phyloP scores from a whole-genome alignment of 2,888 invertebrate species.

The Zhuqinia jingwanae region DNA sequence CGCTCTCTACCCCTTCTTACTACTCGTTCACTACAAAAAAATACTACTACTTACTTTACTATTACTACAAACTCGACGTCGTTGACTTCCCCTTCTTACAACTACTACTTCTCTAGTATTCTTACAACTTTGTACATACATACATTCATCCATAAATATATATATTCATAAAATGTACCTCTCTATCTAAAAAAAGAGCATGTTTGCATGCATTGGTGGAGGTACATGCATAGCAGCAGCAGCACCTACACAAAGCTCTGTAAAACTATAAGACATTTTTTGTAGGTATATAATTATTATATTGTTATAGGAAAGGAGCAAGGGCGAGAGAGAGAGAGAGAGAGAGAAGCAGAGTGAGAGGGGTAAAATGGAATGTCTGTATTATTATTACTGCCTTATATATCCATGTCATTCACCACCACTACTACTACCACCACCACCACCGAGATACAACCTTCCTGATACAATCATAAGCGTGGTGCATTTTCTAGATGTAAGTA shows the following conservation, averaged over 20 bases:
- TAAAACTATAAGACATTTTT: neutral
- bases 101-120: conserved; percentile 41
- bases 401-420: conserved; percentile 43
- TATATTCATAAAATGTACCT: conserved; percentile 3
- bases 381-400: conserved; percentile 20
- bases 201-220: conserved; percentile 25
- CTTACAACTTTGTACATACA: conserved; percentile 24
- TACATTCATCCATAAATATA: conserved; percentile 21
- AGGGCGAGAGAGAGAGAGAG: conserved; percentile 31
- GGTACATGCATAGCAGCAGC: neutral
- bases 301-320: conserved; percentile 22
- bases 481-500: too few relatives aligned
- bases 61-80: conserved; percentile 56
- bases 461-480: too few relatives aligned
- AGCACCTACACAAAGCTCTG: conserved; percentile 15
- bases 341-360: conserved; percentile 29
- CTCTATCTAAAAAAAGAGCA: too few relatives aligned
- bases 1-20: conserved; percentile 49
- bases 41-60: conserved; percentile 64
- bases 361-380: conserved; percentile 54
- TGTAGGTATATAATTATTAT: neutral
- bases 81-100: conserved; percentile 51
- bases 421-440: neutral
- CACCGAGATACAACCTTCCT: too few relatives aligned
- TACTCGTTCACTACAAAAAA: conserved; percentile 60